Evolutionary conservation across 2,113 vertebrate species (phyloP).

Genomic region (Hypanus sabinus): DNA sequence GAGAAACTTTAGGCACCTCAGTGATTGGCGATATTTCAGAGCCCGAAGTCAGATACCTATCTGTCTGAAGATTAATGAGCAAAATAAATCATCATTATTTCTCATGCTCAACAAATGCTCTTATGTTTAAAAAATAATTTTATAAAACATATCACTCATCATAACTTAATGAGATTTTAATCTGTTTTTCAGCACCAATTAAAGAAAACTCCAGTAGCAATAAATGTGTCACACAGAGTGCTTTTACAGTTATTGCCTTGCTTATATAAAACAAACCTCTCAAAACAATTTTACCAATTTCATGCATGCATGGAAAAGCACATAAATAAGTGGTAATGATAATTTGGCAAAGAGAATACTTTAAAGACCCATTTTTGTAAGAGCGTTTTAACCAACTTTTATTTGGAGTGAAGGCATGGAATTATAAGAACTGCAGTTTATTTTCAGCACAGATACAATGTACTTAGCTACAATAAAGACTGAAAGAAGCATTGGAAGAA

Average conservation of each 20-base stretch:
- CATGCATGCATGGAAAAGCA: background rate
- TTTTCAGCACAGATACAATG: background rate
- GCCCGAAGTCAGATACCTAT: background rate
- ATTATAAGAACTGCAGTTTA: background rate
- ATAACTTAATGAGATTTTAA: slow-evolving; percentile 18
- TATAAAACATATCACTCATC: background rate
- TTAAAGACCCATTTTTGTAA: background rate
- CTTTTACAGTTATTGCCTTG: background rate
- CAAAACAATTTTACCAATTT: slow-evolving; percentile 17
- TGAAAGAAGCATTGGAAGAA: background rate
- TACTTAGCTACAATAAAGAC: background rate
- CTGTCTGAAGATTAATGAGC: slow-evolving; percentile 20
- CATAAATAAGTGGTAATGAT: background rate
- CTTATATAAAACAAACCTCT: background rate
- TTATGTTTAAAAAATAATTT: slow-evolving; percentile 8
- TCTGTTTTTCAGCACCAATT: background rate
- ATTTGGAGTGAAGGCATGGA: background rate
- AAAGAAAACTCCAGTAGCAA: slow-evolving; percentile 18
- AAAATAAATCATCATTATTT: slow-evolving; percentile 21
- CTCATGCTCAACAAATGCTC: background rate
- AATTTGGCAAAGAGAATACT: background rate
- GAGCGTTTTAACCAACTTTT: background rate
- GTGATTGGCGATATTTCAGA: background rate
- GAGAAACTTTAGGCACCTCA: background rate
- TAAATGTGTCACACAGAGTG: background rate